phyloP scores from a whole-genome alignment of 2,888 invertebrate species.

The Cosmia trapezina region DNA sequence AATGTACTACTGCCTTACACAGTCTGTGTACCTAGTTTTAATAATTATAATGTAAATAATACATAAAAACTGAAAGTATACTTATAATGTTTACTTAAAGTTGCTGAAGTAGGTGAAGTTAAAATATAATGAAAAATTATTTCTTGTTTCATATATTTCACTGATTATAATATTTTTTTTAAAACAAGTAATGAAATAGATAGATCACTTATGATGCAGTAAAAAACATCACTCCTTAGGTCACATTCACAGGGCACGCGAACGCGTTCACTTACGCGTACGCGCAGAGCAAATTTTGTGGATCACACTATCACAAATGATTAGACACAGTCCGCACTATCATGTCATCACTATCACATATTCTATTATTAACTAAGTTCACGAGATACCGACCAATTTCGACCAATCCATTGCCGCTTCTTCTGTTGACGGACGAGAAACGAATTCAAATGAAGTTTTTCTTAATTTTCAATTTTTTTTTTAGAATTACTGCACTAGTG shows the following conservation, averaged over 20 bases:
- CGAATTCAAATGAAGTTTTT: slow-evolving; percentile 55
- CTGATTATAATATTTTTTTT: not conserved
- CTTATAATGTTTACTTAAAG: too few species aligned
- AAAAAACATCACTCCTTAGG: slow-evolving; percentile 8
- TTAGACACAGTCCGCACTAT: slow-evolving; percentile 69
- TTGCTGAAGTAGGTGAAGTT: too few species aligned
- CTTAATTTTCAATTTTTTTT: slow-evolving; percentile 68
- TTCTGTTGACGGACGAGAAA: slow-evolving; percentile 69
- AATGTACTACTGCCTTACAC: too few species aligned
- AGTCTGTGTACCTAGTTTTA: not conserved
- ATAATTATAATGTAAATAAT: not conserved
- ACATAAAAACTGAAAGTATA: not conserved
- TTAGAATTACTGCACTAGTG: slow-evolving; percentile 73
- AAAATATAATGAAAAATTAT: not conserved
- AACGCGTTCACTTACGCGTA: not conserved
- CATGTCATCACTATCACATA: slow-evolving; percentile 68
- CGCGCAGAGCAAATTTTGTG: slow-evolving; percentile 1
- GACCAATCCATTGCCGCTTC: slow-evolving; percentile 88
- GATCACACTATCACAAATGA: slow-evolving; percentile 53
- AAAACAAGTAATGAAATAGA: not conserved
- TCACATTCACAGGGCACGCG: slow-evolving; percentile 48
- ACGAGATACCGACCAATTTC: slow-evolving; percentile 88
- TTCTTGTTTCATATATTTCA: not conserved
- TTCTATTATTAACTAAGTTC: slow-evolving; percentile 55
- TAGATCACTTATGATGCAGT: slow-evolving; percentile 7